phyloP scores from a whole-genome alignment of 2,113 vertebrate genomes.

The Suncus etruscus region DNA sequence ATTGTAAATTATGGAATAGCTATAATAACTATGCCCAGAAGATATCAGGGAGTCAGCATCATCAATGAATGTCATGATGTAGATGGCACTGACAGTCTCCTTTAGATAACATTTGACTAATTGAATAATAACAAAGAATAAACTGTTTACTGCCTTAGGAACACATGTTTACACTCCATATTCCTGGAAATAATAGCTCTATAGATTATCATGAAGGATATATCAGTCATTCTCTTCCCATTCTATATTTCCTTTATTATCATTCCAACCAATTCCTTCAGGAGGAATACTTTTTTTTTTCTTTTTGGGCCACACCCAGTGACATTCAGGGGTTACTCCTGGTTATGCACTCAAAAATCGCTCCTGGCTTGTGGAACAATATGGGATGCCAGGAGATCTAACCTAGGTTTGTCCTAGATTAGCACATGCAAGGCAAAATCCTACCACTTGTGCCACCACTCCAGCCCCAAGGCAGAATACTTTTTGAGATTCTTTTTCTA shows the following conservation, averaged over 20 bases:
- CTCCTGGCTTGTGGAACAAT: too few relatives aligned
- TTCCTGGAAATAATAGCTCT: neutral
- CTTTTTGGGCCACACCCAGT: too few relatives aligned
- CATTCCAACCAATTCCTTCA: neutral
- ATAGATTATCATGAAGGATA: neutral
- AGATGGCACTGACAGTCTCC: neutral
- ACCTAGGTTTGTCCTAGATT: too few relatives aligned
- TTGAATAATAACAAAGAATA: neutral
- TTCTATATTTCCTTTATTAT: neutral
- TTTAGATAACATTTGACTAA: neutral
- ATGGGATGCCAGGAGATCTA: too few relatives aligned
- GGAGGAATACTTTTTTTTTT: too few relatives aligned
- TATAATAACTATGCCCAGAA: neutral
- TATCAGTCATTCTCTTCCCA: neutral
- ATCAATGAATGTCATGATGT: too few relatives aligned
- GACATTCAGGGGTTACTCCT: too few relatives aligned
- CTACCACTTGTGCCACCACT: too few relatives aligned
- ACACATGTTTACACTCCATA: neutral
- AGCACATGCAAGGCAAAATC: too few relatives aligned
- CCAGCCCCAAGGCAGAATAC: neutral
- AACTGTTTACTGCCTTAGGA: neutral
- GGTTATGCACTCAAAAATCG: too few relatives aligned
- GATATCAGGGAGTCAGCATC: neutral
- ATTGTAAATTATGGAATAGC: rapidly evolving
- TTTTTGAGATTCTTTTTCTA: neutral